phyloP scores from a whole-genome alignment of 35 echinoderm and acorn worm genomes.

The Apostichopus japonicus region DNA sequence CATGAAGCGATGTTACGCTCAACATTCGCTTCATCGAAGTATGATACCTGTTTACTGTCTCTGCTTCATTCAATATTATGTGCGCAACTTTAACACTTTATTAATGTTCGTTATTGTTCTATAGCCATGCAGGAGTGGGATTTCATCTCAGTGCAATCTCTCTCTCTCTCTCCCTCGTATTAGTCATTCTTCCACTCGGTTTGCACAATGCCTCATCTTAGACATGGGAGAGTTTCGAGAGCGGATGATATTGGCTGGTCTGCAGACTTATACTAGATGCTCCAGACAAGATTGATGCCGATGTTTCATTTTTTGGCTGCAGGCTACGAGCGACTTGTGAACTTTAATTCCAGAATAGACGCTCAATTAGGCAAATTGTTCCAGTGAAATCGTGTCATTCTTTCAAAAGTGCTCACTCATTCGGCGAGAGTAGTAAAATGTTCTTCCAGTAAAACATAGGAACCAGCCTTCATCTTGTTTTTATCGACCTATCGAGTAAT shows the following conservation, averaged over 20 bases:
- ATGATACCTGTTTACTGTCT: too few relatives aligned
- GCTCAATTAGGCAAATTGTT: slow-evolving; percentile 15
- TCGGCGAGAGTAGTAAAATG: neutral
- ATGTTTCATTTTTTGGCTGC: slow-evolving; percentile 11
- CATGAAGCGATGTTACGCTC: too few relatives aligned
- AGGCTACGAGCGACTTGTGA: slow-evolving; percentile 25
- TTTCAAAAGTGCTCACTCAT: neutral
- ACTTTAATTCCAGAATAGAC: slow-evolving; percentile 37
- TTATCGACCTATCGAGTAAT: slow-evolving; percentile 10
- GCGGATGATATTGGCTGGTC: neutral
- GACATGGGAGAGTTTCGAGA: too few relatives aligned
- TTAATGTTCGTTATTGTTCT: neutral
- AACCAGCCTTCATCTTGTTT: neutral
- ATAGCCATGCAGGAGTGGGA: neutral
- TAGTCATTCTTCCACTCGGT: neutral
- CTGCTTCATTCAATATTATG: too few relatives aligned
- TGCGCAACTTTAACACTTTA: neutral
- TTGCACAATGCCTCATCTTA: neutral
- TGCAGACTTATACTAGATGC: neutral
- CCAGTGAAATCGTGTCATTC: slow-evolving; percentile 5
- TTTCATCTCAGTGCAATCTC: neutral
- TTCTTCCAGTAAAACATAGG: neutral
- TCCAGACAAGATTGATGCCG: slow-evolving; percentile 21
- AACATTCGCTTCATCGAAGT: too few relatives aligned
- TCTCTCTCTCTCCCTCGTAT: neutral